Evolutionary conservation across 1,140 invertebrate genomes (phyloP).

Genomic region (Drosophila chauvacae): DNA sequence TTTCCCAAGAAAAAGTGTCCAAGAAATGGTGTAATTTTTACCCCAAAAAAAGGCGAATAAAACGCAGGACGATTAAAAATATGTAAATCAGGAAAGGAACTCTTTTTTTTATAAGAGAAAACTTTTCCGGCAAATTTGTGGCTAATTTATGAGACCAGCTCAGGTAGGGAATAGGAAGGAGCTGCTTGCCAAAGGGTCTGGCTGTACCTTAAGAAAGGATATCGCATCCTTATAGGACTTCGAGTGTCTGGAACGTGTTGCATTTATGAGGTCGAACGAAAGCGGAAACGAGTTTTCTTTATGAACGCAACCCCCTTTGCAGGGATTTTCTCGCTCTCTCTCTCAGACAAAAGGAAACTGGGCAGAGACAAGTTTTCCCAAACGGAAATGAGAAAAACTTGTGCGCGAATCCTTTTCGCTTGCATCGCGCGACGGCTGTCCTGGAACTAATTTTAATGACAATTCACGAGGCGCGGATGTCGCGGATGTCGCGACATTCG

Average conservation of each 20-base stretch:
- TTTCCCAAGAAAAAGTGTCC: constrained; percentile 55
- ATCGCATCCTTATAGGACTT: constrained; percentile 22
- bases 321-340: constrained; percentile 1
- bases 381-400: constrained; percentile 77
- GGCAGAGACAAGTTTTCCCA: constrained; percentile 72
- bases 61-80: constrained; percentile 56
- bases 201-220: constrained; percentile 43
- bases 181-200: constrained; percentile 15
- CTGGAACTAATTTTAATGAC: constrained; percentile 82
- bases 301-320: constrained; percentile 20
- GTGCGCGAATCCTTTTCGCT: constrained; percentile 44
- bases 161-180: constrained; percentile 11
- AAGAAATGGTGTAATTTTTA: constrained; percentile 67
- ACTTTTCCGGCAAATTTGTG: constrained; percentile 80
- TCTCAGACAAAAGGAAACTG: constrained; percentile 58
- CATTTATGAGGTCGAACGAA: constrained; percentile 66
- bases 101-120: constrained; percentile 20
- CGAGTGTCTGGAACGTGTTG: constrained; percentile 73
- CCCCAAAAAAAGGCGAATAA: constrained; percentile 50
- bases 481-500: constrained; percentile 53
- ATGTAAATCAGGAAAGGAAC: constrained; percentile 61
- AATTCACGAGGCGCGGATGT: constrained; percentile 68
- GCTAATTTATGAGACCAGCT: constrained; percentile 72
- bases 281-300: constrained; percentile 60
- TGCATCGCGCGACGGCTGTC: constrained; percentile 22